Conservation (phyloP, 2,797 vertebrate species). For the Synaphobranchus kaupii region DNA sequence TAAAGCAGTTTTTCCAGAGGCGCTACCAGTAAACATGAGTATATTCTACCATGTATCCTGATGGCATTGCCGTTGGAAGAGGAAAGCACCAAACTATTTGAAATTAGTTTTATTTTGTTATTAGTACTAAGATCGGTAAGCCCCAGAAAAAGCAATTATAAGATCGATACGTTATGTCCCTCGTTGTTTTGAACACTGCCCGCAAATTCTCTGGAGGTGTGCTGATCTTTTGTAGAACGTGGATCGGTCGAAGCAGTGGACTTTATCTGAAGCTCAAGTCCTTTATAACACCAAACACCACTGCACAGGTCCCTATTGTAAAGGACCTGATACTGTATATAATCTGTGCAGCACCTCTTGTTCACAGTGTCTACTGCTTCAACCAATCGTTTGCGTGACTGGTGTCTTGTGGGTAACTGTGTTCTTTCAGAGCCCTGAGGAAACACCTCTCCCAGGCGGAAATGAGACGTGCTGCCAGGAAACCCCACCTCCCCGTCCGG, state of each 20-base stretch:
- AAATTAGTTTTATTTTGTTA: too few species aligned
- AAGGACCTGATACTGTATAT: too few species aligned
- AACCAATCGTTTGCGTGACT: neutral
- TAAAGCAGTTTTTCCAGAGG: neutral
- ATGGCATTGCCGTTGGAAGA: neutral
- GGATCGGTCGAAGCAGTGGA: neutral
- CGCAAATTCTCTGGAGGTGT: neutral
- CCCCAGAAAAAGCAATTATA: too few species aligned
- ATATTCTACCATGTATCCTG: neutral
- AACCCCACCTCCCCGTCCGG: constrained; percentile 86
- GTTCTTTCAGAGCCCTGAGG: constrained; percentile 78
- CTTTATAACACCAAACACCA: neutral
- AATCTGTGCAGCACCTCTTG: too few species aligned
- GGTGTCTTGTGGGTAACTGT: constrained; percentile 15
- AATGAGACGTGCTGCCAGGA: constrained; percentile 87
- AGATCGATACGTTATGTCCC: too few species aligned
- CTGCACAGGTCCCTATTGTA: neutral
- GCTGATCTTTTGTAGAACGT: neutral
- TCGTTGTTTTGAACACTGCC: neutral
- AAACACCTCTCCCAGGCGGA: constrained; percentile 90
- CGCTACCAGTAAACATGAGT: neutral
- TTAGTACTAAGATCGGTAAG: too few species aligned
- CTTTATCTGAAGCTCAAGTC: too few species aligned
- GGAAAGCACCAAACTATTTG: too few species aligned
- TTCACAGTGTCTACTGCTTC: too few species aligned